A percentile compares a stretch with the other conserved stretches of the same genome.
Evolutionary conservation across 2,888 invertebrate species (phyloP).

Genomic region (Eupithecia subfuscata): DNA sequence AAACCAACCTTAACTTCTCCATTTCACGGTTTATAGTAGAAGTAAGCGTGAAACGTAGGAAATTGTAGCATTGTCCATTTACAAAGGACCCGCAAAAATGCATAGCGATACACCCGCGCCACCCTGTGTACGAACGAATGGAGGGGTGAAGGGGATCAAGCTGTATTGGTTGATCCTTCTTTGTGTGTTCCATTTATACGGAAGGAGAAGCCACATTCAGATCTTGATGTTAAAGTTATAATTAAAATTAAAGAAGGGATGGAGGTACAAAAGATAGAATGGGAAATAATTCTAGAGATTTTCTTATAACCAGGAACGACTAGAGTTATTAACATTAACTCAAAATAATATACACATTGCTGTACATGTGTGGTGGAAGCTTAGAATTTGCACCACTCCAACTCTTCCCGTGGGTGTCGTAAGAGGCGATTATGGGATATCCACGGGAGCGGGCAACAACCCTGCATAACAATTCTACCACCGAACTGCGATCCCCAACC

Average conservation of each 20-base stretch:
- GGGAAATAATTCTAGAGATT: neutral
- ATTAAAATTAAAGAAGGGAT: constrained; percentile 24
- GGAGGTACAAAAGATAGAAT: neutral
- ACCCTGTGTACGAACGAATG: constrained; percentile 36
- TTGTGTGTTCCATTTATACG: constrained; percentile 60
- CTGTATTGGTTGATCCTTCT: constrained; percentile 50
- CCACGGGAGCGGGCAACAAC: too few relatives aligned
- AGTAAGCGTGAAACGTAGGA: neutral
- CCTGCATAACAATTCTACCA: too few relatives aligned
- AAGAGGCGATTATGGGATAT: too few relatives aligned
- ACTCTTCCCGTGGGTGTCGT: too few relatives aligned
- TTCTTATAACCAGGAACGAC: neutral
- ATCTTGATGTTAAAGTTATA: constrained; percentile 23
- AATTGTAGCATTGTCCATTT: constrained; percentile 57
- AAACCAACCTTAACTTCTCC: constrained; percentile 47
- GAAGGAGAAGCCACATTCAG: constrained; percentile 49
- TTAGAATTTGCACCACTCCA: too few relatives aligned
- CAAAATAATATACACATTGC: neutral
- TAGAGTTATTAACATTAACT: neutral
- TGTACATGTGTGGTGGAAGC: too few relatives aligned
- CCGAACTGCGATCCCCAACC: too few relatives aligned
- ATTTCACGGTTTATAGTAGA: neutral
- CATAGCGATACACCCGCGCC: constrained; percentile 54
- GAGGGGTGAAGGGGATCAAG: constrained; percentile 48
- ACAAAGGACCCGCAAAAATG: constrained; percentile 64